Conservation (phyloP, 2,888 invertebrate genomes). For the Lapara coniferarum region DNA sequence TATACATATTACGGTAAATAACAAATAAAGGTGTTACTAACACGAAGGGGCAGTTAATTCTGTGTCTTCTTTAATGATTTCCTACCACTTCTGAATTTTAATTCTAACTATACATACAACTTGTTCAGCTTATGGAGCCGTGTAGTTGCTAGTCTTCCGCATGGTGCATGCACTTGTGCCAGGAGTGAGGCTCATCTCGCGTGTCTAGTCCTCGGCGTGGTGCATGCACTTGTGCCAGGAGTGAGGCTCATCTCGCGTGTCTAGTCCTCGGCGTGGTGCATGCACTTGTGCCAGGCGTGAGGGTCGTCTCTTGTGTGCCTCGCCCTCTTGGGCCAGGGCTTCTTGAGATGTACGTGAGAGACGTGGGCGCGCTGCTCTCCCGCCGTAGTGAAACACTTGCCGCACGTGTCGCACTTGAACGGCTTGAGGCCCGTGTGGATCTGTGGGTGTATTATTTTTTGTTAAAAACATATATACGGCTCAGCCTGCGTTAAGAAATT, state of each 20-base stretch:
- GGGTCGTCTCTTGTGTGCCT: background rate
- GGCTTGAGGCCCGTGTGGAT: conserved; percentile 72
- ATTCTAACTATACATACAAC: no score
- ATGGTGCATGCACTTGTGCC: background rate
- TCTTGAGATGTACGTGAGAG: conserved; percentile 74
- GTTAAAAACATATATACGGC: no score
- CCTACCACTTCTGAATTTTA: no score
- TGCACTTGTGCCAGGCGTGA: conserved; percentile 3
- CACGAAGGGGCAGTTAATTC: no score
- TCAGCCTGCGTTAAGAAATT: no score
- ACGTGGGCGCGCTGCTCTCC: conserved; percentile 73
- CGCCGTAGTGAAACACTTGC: conserved; percentile 69
- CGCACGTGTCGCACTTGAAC: conserved; percentile 63
- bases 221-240: conserved; percentile 1
- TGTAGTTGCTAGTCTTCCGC: background rate
- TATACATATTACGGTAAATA: no score
- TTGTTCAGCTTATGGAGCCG: no score
- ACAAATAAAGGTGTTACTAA: no score
- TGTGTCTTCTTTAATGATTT: no score
- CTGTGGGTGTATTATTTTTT: conserved; percentile 40
- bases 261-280: background rate
- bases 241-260: conserved; percentile 7
- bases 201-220: background rate
- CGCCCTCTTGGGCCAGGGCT: conserved; percentile 72
- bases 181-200: conserved; percentile 1